These are phyloP conservation scores for Oplegnathus fasciatus DNA, from an alignment of 2,113 vertebrate species.

Conservation along the genomic window DNA sequence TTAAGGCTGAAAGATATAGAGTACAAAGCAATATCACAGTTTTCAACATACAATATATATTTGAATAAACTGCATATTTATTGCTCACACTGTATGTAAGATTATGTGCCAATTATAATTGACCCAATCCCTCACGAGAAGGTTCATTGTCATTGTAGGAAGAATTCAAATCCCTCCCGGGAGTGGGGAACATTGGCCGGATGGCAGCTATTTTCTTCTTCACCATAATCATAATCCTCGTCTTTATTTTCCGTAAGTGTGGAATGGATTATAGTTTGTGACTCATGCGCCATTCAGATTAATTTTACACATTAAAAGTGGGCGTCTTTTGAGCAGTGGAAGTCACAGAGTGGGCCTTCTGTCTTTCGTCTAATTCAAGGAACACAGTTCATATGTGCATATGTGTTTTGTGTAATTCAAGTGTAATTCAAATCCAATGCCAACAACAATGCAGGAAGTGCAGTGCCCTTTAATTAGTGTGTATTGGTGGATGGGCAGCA, in stretches of 20 bases:
- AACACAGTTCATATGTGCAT: background rate
- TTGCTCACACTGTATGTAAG: background rate
- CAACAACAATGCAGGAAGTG: background rate
- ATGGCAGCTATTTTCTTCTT: slow-evolving; percentile 45
- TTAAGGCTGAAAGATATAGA: background rate
- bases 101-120: background rate
- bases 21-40: background rate
- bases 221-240: slow-evolving; percentile 60
- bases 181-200: slow-evolving; percentile 51
- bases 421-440: background rate
- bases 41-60: background rate
- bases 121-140: background rate
- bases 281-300: slow-evolving; percentile 29
- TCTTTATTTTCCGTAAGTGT: slow-evolving; percentile 67
- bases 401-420: no score
- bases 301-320: slow-evolving; percentile 38
- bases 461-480: background rate
- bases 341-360: slow-evolving; percentile 10
- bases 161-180: slow-evolving; percentile 8
- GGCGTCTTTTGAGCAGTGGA: background rate
- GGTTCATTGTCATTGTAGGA: slow-evolving; percentile 51
- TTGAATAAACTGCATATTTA: background rate
- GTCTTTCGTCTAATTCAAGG: background rate
- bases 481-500: background rate
- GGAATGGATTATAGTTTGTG: slow-evolving; percentile 40